Percentiles rank a stretch among this genome's conserved stretches.
Conservation (phyloP, 2,113 vertebrate species). For the Pantherophis guttatus region DNA sequence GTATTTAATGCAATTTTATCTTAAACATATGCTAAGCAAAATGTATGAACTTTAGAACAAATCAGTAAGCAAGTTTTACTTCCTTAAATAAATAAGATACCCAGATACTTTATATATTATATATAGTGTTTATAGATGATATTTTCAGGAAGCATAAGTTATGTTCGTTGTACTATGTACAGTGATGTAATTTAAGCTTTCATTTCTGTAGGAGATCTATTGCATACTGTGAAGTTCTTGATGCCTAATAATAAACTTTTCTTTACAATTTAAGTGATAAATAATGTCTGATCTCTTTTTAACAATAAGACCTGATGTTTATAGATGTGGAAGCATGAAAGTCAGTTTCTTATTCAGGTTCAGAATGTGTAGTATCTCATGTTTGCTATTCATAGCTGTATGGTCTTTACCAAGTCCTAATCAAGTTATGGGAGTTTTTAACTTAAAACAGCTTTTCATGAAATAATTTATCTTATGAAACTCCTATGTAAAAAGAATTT, state of each 20-base stretch:
- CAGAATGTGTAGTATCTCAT: not conserved
- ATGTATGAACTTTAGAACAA: not conserved
- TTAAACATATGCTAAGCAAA: not conserved
- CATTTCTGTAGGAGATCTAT: not conserved
- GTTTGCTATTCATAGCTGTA: not conserved
- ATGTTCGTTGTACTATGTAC: not conserved
- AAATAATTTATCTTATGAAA: not conserved
- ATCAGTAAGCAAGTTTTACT: not conserved
- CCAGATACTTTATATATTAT: not conserved
- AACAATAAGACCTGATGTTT: not conserved
- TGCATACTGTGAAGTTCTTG: not conserved
- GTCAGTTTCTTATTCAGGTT: not conserved
- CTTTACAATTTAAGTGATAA: not conserved
- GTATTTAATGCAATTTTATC: not conserved
- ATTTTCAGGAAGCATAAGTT: not conserved
- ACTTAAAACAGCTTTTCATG: not conserved
- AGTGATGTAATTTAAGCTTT: constrained; percentile 10
- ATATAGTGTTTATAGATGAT: not conserved
- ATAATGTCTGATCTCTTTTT: not conserved
- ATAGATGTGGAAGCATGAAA: not conserved
- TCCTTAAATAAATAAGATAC: constrained; percentile 14
- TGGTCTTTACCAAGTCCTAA: not conserved
- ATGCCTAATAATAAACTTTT: not conserved
- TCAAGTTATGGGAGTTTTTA: not conserved
- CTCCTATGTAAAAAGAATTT: not conserved